Evolutionary conservation across 1,140 invertebrate genomes (phyloP).

Genomic region (Bombus superbus): DNA sequence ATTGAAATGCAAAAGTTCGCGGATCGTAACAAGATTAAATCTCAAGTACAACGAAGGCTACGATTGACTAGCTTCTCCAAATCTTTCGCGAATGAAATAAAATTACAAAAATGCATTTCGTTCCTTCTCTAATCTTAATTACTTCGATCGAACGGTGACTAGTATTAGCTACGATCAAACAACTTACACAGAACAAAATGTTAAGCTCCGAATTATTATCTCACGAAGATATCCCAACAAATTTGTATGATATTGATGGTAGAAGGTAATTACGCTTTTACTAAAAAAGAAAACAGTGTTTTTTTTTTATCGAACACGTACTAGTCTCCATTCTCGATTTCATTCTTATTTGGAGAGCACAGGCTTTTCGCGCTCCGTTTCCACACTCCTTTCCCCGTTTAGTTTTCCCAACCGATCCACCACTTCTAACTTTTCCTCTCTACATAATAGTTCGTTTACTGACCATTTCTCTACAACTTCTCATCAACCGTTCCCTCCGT

Average conservation of each 20-base stretch:
- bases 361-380: conserved; percentile 3
- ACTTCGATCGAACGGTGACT: too few relatives aligned
- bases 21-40: too few relatives aligned
- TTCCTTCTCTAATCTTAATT: too few relatives aligned
- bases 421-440: conserved; percentile 50
- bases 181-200: too few relatives aligned
- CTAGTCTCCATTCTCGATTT: background rate
- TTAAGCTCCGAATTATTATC: background rate
- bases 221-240: background rate
- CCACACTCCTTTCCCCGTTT: background rate
- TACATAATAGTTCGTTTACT: conserved; percentile 50
- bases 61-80: too few relatives aligned
- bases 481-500: conserved; percentile 24
- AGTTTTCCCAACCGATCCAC: conserved; percentile 37
- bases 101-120: too few relatives aligned
- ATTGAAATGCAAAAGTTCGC: too few relatives aligned
- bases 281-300: background rate
- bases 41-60: too few relatives aligned
- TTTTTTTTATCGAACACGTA: background rate
- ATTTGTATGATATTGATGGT: background rate
- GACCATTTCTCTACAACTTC: conserved; percentile 46
- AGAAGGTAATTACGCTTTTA: background rate
- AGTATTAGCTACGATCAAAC: accelerated
- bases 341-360: conserved; percentile 11
- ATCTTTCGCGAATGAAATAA: too few relatives aligned